Evolutionary conservation across 64 coral and sea anemone species (phyloP).

Genomic region (Acropora yongei): DNA sequence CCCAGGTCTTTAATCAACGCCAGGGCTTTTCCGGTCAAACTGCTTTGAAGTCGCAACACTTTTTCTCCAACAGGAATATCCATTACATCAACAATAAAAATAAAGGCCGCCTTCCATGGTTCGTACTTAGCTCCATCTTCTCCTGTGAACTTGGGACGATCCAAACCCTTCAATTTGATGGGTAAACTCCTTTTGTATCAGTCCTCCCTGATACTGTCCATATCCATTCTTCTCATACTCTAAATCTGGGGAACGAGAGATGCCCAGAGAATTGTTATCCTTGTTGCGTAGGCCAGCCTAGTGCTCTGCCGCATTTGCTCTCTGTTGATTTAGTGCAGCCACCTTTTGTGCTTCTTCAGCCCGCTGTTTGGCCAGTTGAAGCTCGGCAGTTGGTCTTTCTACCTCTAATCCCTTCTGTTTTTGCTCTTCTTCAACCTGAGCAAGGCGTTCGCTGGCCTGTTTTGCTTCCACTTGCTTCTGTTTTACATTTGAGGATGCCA

Average conservation of each 20-base stretch:
- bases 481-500: neutral
- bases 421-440: conserved; percentile 33
- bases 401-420: conserved; percentile 28
- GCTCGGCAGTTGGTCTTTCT: conserved; percentile 7
- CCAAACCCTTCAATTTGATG: conserved; percentile 66
- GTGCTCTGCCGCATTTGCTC: conserved; percentile 13
- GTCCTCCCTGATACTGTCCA: neutral
- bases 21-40: conserved; percentile 44
- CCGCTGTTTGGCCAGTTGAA: conserved; percentile 39
- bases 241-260: too few species aligned
- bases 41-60: conserved; percentile 56
- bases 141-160: conserved; percentile 57
- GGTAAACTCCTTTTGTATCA: neutral
- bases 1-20: conserved; percentile 51
- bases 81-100: conserved; percentile 18
- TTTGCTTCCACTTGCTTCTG: conserved; percentile 38
- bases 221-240: neutral
- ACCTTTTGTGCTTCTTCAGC: conserved; percentile 57
- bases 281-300: neutral
- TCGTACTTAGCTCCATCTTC: conserved; percentile 61
- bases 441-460: neutral
- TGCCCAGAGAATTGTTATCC: neutral
- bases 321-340: conserved; percentile 3
- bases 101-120: conserved; percentile 66
- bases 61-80: conserved; percentile 60